Conservation (phyloP, 1,140 invertebrate genomes). For the Bombyx mandarina region DNA sequence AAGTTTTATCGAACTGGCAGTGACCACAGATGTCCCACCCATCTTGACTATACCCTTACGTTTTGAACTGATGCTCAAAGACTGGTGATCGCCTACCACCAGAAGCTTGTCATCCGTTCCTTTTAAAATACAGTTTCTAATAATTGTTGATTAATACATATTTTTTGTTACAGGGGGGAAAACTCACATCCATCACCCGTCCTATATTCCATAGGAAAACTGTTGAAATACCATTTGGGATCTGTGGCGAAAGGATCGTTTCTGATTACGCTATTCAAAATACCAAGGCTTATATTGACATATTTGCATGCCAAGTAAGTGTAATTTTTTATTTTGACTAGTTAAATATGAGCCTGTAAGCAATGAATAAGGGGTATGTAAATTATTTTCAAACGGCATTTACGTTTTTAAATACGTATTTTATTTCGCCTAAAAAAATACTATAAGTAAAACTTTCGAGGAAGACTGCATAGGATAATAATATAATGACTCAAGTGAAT, state of each 20-base stretch:
- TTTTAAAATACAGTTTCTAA: background rate
- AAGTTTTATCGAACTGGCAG: no score
- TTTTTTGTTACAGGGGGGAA: constrained; percentile 71
- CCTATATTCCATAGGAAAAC: constrained; percentile 79
- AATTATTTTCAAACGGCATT: no score
- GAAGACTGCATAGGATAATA: background rate
- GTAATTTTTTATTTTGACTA: background rate
- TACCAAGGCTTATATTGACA: constrained; percentile 88
- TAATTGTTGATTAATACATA: background rate
- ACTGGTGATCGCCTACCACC: no score
- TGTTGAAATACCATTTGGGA: constrained; percentile 90
- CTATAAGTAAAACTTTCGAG: background rate
- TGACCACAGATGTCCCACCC: no score
- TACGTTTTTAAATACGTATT: background rate
- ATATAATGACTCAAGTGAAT: background rate
- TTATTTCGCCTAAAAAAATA: background rate
- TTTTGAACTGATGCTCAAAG: no score
- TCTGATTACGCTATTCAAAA: constrained; percentile 91
- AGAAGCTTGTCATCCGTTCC: no score
- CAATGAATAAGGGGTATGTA: background rate
- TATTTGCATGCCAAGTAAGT: constrained; percentile 89
- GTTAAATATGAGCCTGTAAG: background rate
- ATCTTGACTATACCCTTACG: no score
- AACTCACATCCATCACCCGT: constrained; percentile 75
- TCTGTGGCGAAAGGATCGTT: constrained; percentile 93